Conservation (phyloP, 2,113 vertebrate species). For the Mungos mungo region DNA sequence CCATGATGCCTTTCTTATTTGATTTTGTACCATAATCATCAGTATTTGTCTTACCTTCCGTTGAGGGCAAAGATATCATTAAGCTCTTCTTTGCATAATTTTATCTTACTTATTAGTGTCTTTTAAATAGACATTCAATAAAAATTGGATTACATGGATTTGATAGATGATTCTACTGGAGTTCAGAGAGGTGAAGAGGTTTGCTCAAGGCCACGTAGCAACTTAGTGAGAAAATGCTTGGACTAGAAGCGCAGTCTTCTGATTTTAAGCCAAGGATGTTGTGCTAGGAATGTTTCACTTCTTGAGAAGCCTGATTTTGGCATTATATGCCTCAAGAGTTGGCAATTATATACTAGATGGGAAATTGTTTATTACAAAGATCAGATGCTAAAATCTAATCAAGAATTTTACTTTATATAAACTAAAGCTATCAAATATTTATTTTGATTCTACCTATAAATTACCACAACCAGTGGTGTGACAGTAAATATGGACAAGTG, state of each 20-base stretch:
- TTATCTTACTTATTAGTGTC: neutral
- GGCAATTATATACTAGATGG: neutral
- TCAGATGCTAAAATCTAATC: neutral
- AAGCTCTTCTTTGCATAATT: neutral
- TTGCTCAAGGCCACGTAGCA: neutral
- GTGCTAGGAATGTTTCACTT: slow-evolving; percentile 35
- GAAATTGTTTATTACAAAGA: neutral
- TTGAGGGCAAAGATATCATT: neutral
- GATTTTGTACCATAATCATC: neutral
- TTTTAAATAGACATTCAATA: neutral
- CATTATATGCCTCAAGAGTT: neutral
- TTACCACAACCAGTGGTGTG: neutral
- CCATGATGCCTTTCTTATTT: neutral
- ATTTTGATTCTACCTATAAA: neutral
- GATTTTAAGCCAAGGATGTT: slow-evolving; percentile 21
- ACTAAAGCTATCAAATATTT: neutral
- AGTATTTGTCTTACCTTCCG: neutral
- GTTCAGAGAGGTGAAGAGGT: neutral
- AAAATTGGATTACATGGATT: neutral
- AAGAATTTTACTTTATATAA: neutral
- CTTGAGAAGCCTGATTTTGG: slow-evolving; percentile 57
- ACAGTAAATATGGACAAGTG: neutral
- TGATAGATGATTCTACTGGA: neutral
- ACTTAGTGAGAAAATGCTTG: neutral
- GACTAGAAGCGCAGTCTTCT: neutral